Evolutionary conservation across 2,797 vertebrate species (phyloP), one percentile per base, ranked within the genome.

Genomic region (Luscinia luscinia): DNA sequence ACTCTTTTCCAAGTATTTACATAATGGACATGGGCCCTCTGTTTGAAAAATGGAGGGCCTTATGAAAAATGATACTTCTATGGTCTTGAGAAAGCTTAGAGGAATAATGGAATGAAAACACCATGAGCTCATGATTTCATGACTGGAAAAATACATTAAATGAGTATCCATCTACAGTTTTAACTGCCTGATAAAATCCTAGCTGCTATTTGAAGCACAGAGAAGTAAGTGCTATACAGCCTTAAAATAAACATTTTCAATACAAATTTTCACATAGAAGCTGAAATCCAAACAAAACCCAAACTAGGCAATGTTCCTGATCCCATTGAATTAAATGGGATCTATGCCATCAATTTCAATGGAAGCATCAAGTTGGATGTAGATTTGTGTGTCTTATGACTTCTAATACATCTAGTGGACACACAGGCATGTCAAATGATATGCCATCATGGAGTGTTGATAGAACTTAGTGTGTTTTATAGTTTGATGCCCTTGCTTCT

Each of bases 261-360:
- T 79, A 67, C 59, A 84, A 94, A 72, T 93, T 95, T 91, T 94
- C 51, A 75, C 93, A 90, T 51, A 85, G 91, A 87, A 93, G 49
- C 66, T 87, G 46, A 91, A 94, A 95, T 94, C 93, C 86, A 96
- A 96, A 97, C 95, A 96, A 95, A 96, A 62, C 21, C 94, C 92
- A 95, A 93, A 96, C 85, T 95, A 95, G 84, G 93, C 58, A 94
- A 84, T 92, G 81, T 91, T 92, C 84, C 89, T 91, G 88, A 93
- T 94, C 84, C 81, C 93, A 95, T 89, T 96, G 91, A 96, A 96
- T 94, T 94, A 94, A 92, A 94, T 92, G 90, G 89, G 87, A 94
- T 72, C 83, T 85, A 64, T 89, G 91, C 86, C 83, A 94, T 92
- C 45, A 57, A 6, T 78, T 93, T 93, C 64, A 93, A 46, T 64